Evolutionary conservation across 2,888 invertebrate species (phyloP), one percentile per base, ranked within the genome.

Genomic region (Oxytorus armatus): DNA sequence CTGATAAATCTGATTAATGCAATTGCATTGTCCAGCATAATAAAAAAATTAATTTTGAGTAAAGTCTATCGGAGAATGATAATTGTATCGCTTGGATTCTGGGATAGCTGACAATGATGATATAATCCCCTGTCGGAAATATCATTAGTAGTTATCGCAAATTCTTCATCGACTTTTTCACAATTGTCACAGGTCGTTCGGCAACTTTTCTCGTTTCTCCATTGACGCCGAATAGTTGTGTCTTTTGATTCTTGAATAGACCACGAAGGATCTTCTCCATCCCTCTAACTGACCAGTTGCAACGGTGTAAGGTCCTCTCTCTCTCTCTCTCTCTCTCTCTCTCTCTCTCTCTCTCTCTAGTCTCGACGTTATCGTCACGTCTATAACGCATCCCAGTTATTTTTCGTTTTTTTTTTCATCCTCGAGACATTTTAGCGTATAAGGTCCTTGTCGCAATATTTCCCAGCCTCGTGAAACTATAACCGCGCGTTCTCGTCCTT

Each of bases 371-470:
- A 42, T 42, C 21, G 29, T 36, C 33, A 16, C 8, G 11, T 10
- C 14, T 16, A 55, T 21, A 33, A 25, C 33, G 18, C 21, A 23
- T 36, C n/a, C n/a, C n/a, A n/a, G n/a, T n/a, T n/a, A n/a, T 51
- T 36, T 29, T 42, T 23, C 10, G 1, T 21, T 25, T 23, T 47
- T 36, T 70, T 59, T 53, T 53, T 25, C n/a, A 23, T n/a, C 33
- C 21, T 4, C 25, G 68, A 49, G 59, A 66, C 39, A 77, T 63
- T 69, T 53, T 33, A 55, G 69, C 63, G 61, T 69, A 69, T 69
- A 77, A 63, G 69, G 69, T 53, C 44, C 53, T 36, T 29, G 39
- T n/a, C 49, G 51, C 14, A 53, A 53, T 53, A 44, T 44, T 61
- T 39, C 44, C 63, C 59, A 49, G 29, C 33, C 39, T 51, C 33